Percentiles rank a stretch among this genome's conserved stretches.
These are phyloP conservation scores for Kryptolebias marmoratus DNA, from an alignment of 2,113 vertebrate species.

Conservation along the genomic window DNA sequence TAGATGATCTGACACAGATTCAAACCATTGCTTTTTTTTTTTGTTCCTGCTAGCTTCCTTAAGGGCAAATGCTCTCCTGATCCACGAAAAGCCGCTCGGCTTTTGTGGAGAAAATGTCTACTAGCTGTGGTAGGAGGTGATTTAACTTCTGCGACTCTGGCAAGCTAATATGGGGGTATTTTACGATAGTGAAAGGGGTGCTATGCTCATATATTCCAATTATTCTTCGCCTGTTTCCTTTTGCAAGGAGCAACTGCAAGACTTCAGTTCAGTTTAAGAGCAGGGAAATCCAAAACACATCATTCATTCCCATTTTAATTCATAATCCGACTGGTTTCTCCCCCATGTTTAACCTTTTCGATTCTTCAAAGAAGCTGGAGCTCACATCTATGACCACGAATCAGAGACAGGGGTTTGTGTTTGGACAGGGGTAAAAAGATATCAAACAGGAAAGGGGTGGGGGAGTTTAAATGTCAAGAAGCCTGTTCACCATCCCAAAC, in stretches of 20 bases:
- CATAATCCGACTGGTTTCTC: slow-evolving; percentile 9
- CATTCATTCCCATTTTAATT: neutral
- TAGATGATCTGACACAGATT: slow-evolving; percentile 43
- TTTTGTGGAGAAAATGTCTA: slow-evolving; percentile 12
- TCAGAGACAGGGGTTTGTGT: slow-evolving; percentile 35
- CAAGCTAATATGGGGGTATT: too few species aligned
- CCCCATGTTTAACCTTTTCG: slow-evolving; percentile 21
- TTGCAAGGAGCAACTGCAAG: too few species aligned
- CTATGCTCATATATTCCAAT: too few species aligned
- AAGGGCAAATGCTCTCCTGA: slow-evolving; percentile 49
- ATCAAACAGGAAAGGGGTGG: neutral
- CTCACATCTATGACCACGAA: slow-evolving; percentile 10
- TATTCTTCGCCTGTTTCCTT: too few species aligned
- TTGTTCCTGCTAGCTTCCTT: slow-evolving; percentile 32
- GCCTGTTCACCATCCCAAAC: slow-evolving; percentile 75
- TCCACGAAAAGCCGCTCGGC: neutral
- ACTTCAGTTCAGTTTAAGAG: too few species aligned
- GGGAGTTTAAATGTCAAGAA: slow-evolving; percentile 62
- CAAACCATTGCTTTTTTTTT: slow-evolving; percentile 25
- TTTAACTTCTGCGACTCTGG: too few species aligned
- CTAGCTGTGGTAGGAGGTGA: slow-evolving; percentile 1
- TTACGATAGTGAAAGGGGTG: too few species aligned
- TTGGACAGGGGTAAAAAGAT: neutral
- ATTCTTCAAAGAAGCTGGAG: neutral
- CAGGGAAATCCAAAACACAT: neutral